Evolutionary conservation across 2,888 invertebrate species (phyloP).

Genomic region (Aspidiotus destructor): DNA sequence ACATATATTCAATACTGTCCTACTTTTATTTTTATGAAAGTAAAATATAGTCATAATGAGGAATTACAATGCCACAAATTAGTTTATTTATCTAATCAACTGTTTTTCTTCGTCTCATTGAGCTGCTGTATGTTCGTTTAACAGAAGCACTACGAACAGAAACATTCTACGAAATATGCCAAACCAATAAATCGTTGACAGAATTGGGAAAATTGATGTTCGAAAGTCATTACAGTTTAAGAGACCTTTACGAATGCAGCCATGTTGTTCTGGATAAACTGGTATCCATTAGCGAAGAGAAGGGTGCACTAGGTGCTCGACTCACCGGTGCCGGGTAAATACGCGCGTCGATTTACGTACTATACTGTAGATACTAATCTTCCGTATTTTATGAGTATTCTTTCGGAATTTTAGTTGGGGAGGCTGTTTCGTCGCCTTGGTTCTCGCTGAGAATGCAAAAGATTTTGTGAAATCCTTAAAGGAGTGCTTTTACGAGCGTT

Average conservation of each 20-base stretch:
- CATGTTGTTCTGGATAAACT: conserved; percentile 76
- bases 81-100: too few relatives aligned
- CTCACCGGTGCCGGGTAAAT: conserved; percentile 84
- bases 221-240: conserved; percentile 76
- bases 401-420: conserved; percentile 65
- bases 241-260: conserved; percentile 83
- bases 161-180: conserved; percentile 60
- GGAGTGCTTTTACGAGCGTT: conserved; percentile 56
- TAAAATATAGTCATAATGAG: too few relatives aligned
- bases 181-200: conserved; percentile 37
- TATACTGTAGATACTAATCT: background rate
- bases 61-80: too few relatives aligned
- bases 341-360: background rate
- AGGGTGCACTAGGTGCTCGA: conserved; percentile 68
- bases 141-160: conserved; percentile 77
- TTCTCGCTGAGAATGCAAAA: conserved; percentile 54
- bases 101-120: background rate
- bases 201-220: conserved; percentile 74
- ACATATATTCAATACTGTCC: too few relatives aligned
- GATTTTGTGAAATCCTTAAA: conserved; percentile 59
- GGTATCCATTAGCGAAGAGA: conserved; percentile 60
- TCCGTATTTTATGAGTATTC: background rate
- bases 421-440: conserved; percentile 85
- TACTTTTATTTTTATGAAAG: too few relatives aligned
- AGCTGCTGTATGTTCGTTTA: conserved; percentile 38